Conservation (phyloP, 1,140 invertebrate genomes). For the Ladona fulva region DNA sequence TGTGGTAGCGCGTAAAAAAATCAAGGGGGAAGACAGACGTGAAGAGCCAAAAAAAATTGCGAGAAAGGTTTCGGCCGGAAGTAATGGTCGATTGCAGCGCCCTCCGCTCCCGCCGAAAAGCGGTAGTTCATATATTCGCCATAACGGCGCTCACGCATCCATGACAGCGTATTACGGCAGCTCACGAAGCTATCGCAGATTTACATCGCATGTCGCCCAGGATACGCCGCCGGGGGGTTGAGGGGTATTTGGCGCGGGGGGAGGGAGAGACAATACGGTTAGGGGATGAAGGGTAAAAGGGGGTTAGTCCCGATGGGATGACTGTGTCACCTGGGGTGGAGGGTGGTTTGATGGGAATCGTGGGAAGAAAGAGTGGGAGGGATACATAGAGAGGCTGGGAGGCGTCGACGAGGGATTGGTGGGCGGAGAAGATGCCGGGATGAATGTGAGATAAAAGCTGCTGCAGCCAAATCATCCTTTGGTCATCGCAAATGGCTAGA, state of each 20-base stretch:
- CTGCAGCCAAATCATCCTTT: too few species aligned
- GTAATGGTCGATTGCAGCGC: background rate
- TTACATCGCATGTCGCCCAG: background rate
- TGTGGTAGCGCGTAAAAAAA: background rate
- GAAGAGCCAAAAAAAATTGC: background rate
- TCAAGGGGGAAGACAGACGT: background rate
- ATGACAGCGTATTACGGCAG: constrained; percentile 3
- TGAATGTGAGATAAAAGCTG: background rate
- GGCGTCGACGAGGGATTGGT: background rate
- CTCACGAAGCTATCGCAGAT: constrained; percentile 2
- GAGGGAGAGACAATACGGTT: background rate
- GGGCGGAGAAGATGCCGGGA: background rate
- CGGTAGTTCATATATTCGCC: background rate
- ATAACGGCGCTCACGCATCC: background rate
- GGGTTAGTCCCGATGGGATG: background rate
- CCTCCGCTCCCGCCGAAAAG: background rate
- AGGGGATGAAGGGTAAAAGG: background rate
- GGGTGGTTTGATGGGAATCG: background rate
- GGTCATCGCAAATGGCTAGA: too few species aligned
- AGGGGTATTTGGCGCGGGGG: background rate
- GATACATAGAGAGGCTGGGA: background rate
- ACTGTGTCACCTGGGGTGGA: background rate
- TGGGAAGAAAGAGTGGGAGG: background rate
- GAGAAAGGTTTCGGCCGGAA: background rate
- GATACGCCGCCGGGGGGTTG: background rate